Evolutionary conservation across 2,888 invertebrate genomes (phyloP).

Genomic region (Xestia c-nigrum): DNA sequence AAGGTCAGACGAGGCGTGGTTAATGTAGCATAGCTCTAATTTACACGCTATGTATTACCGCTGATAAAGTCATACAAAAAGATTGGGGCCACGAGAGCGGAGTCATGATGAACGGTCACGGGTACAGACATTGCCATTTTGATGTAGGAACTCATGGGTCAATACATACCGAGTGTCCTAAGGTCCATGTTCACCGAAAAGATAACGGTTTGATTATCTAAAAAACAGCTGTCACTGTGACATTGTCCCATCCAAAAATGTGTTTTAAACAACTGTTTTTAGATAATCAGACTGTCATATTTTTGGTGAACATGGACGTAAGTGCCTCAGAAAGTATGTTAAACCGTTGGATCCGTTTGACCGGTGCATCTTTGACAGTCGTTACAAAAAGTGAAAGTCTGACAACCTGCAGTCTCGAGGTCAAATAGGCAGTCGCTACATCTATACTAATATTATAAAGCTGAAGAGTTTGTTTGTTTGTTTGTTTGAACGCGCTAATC

Average conservation of each 20-base stretch:
- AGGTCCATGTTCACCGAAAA: no score
- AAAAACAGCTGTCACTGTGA: no score
- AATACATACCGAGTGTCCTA: background rate
- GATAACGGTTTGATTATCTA: no score
- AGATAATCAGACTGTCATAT: no score
- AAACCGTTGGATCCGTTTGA: background rate
- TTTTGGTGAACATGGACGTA: no score
- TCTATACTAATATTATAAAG: no score
- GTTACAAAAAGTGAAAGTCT: background rate
- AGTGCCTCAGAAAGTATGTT: background rate
- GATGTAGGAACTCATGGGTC: no score
- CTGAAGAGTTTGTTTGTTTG: no score
- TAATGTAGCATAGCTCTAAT: slow-evolving; percentile 68
- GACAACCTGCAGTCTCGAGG: background rate
- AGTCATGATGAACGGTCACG: background rate
- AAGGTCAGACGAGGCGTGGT: slow-evolving; percentile 60
- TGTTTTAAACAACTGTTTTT: no score
- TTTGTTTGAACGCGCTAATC: no score
- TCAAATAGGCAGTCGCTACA: background rate
- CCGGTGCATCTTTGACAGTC: background rate
- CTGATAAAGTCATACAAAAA: slow-evolving; percentile 64
- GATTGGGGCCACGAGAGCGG: slow-evolving; percentile 42
- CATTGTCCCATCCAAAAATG: no score
- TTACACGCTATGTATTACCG: slow-evolving; percentile 55
- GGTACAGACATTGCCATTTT: background rate